Evolutionary conservation across 2,888 invertebrate genomes (phyloP).

Genomic region (Chalcis sispes): DNA sequence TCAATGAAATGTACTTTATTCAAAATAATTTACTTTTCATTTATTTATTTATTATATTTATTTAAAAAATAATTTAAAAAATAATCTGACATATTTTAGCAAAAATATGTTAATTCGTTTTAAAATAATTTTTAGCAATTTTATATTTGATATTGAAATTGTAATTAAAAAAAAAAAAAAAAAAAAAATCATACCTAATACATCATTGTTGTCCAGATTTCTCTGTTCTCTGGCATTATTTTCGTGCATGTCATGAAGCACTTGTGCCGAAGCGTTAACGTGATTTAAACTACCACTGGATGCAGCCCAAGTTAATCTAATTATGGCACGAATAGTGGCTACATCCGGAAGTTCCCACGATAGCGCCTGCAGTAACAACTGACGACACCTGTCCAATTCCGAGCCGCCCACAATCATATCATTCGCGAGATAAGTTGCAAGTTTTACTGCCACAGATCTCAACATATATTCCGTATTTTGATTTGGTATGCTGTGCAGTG

Average conservation of each 20-base stretch:
- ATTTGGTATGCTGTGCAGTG: constrained; percentile 89
- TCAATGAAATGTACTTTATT: too few species aligned
- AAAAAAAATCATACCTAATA: constrained; percentile 76
- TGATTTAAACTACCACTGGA: constrained; percentile 83
- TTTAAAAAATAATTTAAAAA: not conserved
- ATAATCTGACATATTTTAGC: not conserved
- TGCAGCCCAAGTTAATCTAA: constrained; percentile 88
- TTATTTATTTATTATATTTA: too few species aligned
- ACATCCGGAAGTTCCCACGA: constrained; percentile 85
- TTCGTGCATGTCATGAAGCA: constrained; percentile 82
- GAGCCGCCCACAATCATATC: constrained; percentile 79
- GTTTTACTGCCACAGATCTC: constrained; percentile 88
- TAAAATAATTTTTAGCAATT: not conserved
- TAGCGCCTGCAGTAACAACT: constrained; percentile 79
- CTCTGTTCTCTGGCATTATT: constrained; percentile 77
- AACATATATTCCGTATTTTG: constrained; percentile 90
- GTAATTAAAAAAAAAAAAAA: too few species aligned
- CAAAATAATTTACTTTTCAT: too few species aligned
- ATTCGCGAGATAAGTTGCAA: constrained; percentile 88
- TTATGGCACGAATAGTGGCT: constrained; percentile 84
- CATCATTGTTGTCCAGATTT: constrained; percentile 83
- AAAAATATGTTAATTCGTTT: too few species aligned
- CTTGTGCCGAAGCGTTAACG: constrained; percentile 79
- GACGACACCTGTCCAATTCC: constrained; percentile 77
- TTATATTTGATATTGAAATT: too few species aligned